phyloP scores from a whole-genome alignment of 2,888 invertebrate genomes.

The Drosophila phalerata region DNA sequence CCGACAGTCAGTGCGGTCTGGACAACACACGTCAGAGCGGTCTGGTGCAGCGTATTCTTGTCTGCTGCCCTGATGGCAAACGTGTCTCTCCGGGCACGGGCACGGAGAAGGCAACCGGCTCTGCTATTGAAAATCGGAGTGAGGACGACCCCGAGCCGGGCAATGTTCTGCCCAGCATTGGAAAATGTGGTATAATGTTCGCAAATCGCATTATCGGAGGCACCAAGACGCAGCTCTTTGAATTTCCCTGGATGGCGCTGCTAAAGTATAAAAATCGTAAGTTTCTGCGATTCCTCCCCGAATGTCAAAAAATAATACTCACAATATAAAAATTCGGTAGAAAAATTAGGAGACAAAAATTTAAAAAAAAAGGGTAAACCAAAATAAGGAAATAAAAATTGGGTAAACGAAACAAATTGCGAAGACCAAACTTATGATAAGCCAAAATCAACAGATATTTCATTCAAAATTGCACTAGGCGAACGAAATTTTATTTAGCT shows the following conservation, averaged over 20 bases:
- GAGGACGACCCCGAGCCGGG: slow-evolving; percentile 34
- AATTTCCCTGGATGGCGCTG: slow-evolving; percentile 87
- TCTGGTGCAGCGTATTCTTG: slow-evolving; percentile 86
- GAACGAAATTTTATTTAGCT: too few relatives aligned
- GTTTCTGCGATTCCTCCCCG: not conserved
- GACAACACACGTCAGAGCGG: slow-evolving; percentile 81
- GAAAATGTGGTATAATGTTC: slow-evolving; percentile 87
- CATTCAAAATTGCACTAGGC: too few relatives aligned
- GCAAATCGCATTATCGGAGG: slow-evolving; percentile 89
- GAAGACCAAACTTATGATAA: too few relatives aligned
- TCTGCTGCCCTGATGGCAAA: slow-evolving; percentile 83
- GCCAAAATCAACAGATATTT: too few relatives aligned
- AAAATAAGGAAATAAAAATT: too few relatives aligned
- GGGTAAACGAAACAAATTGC: too few relatives aligned
- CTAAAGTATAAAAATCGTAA: slow-evolving; percentile 86
- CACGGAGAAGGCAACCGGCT: not conserved
- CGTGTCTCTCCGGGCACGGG: not conserved
- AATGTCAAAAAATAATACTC: too few relatives aligned
- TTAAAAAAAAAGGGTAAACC: too few relatives aligned
- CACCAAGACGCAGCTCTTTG: slow-evolving; percentile 87
- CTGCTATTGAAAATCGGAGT: not conserved
- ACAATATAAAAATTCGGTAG: too few relatives aligned
- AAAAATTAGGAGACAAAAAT: too few relatives aligned
- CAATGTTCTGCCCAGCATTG: slow-evolving; percentile 85
- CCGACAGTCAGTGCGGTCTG: slow-evolving; percentile 89